Evolutionary conservation across 2,113 vertebrate genomes (phyloP).

Genomic region (Electrona antarctica): DNA sequence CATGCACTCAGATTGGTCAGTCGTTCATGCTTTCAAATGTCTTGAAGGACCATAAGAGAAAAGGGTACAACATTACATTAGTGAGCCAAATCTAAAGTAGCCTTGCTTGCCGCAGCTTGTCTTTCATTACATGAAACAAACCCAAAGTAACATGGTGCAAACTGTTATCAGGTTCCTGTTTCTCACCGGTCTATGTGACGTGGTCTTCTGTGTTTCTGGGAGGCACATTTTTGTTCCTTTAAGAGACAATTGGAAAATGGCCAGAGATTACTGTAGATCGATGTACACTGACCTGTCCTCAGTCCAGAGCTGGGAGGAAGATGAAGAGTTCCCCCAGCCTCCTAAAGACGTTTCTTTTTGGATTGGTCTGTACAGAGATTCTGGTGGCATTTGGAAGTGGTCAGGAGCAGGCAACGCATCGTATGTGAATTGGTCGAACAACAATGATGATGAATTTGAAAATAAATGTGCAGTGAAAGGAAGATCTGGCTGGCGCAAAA

Average conservation of each 20-base stretch:
- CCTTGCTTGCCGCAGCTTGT: too few relatives aligned
- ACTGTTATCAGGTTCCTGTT: background rate
- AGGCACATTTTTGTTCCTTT: background rate
- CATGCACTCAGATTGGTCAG: constrained; percentile 10
- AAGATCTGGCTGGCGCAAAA: fast-evolving
- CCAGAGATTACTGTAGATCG: constrained; percentile 30
- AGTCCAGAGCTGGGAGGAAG: constrained; percentile 3
- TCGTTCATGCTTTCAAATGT: background rate
- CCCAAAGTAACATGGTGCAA: constrained; percentile 12
- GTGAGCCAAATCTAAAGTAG: background rate
- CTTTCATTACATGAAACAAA: too few relatives aligned
- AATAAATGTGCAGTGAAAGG: background rate
- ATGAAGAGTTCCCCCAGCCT: background rate
- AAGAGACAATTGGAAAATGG: constrained; percentile 24
- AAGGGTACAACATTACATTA: background rate
- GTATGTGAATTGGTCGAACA: background rate
- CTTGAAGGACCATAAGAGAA: background rate
- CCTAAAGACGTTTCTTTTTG: background rate
- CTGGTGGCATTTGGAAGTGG: constrained; percentile 13
- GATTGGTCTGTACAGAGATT: constrained; percentile 46
- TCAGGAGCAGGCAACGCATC: constrained; percentile 2
- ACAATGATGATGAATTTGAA: background rate
- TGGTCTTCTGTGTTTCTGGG: constrained; percentile 1
- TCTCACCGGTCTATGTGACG: constrained; percentile 10
- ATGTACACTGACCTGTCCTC: constrained; percentile 8